Evolutionary conservation across 2,113 vertebrate species (phyloP).

Genomic region (Bombycilla garrulus): DNA sequence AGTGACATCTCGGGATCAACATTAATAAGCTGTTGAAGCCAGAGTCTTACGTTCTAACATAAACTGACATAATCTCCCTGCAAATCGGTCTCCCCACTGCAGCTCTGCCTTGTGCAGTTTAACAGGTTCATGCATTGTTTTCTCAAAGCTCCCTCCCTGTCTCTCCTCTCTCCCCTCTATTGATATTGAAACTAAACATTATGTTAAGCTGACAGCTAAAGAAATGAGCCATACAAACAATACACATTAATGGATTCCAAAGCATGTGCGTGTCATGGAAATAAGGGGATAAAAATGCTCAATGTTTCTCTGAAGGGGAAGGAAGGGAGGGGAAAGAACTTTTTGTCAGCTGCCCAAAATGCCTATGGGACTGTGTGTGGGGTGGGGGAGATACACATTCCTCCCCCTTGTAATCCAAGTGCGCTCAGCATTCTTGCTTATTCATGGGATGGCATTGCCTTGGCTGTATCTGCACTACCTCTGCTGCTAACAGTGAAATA

Average conservation of each 20-base stretch:
- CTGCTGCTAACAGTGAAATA: not conserved
- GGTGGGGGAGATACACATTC: not conserved
- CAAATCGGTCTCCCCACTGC: constrained; percentile 8
- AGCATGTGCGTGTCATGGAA: constrained; percentile 41
- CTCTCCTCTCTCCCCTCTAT: constrained; percentile 39
- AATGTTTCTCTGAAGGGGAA: constrained; percentile 13
- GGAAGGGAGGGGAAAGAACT: not conserved
- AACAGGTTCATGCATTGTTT: constrained; percentile 53
- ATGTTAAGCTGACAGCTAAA: constrained; percentile 68
- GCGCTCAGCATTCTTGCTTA: not conserved
- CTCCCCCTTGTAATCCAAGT: constrained; percentile 29
- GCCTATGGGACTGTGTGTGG: not conserved
- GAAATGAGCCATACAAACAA: constrained; percentile 65
- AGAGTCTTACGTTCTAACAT: not conserved
- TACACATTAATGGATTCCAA: constrained; percentile 51
- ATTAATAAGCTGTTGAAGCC: constrained; percentile 45
- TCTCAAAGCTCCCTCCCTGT: constrained; percentile 44
- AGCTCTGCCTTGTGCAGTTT: constrained; percentile 47
- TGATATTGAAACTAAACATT: constrained; percentile 69
- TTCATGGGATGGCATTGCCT: not conserved
- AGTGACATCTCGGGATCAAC: not conserved
- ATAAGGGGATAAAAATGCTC: constrained; percentile 39
- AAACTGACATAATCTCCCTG: constrained; percentile 41
- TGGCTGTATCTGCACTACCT: not conserved
- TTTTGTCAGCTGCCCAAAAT: not conserved